These are phyloP conservation scores for Strix uralensis DNA, from an alignment of 2,113 vertebrate species.

Conservation along the genomic window DNA sequence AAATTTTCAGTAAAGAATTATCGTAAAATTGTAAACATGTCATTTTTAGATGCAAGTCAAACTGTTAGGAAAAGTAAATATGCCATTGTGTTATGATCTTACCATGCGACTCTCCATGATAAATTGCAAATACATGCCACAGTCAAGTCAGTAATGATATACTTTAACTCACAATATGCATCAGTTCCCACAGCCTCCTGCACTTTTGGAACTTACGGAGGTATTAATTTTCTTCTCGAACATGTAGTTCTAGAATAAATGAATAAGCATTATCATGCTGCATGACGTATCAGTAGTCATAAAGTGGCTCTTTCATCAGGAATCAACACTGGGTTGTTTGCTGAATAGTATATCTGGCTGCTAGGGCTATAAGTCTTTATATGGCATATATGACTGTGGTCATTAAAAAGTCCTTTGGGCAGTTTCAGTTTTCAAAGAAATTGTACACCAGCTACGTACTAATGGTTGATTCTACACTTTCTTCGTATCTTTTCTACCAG, in stretches of 20 bases:
- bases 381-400: neutral
- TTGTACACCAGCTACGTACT: neutral
- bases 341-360: neutral
- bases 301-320: neutral
- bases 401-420: neutral
- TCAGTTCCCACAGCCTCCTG: neutral
- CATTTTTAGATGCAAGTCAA: neutral
- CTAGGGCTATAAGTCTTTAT: neutral
- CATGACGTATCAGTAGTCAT: neutral
- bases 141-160: neutral
- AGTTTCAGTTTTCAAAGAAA: neutral
- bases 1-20: neutral
- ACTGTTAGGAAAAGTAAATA: neutral
- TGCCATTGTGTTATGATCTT: neutral
- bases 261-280: neutral
- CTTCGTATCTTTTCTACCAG: neutral
- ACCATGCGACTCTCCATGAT: neutral
- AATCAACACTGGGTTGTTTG: neutral
- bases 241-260: neutral
- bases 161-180: neutral
- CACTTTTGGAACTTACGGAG: neutral
- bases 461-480: neutral
- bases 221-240: neutral
- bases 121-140: neutral
- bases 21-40: neutral